Percentiles rank a stretch among this genome's conserved stretches.
These are phyloP conservation scores for Notiomystis cincta DNA, from an alignment of 2,113 vertebrate genomes.

Conservation along the genomic window DNA sequence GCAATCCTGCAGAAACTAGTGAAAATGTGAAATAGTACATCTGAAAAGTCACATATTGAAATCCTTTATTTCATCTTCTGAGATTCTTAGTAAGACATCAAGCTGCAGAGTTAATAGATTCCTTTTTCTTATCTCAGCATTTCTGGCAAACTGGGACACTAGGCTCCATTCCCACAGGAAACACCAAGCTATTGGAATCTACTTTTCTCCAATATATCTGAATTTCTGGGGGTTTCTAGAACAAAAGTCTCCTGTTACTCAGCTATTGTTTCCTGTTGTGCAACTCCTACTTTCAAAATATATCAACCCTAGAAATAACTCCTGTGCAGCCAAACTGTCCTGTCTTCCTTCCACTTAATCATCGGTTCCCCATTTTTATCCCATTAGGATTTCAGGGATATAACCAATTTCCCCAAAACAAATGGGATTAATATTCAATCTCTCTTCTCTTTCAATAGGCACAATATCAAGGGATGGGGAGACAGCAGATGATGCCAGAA, in stretches of 20 bases:
- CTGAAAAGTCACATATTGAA: not conserved
- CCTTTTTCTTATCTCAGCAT: not conserved
- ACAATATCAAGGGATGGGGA: not conserved
- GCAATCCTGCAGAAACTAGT: not conserved
- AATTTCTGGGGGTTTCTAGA: not conserved
- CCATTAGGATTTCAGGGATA: not conserved
- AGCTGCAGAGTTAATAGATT: not conserved
- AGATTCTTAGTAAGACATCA: not conserved
- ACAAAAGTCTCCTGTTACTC: not conserved
- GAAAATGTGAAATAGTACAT: not conserved
- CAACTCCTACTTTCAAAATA: not conserved
- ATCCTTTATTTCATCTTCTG: not conserved
- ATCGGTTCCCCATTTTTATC: not conserved
- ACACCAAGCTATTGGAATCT: not conserved
- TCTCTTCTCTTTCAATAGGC: not conserved
- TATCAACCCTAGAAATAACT: not conserved
- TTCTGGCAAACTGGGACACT: not conserved
- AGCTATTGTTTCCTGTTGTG: not conserved
- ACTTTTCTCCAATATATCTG: not conserved
- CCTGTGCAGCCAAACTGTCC: not conserved
- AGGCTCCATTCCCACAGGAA: not conserved
- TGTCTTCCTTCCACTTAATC: not conserved
- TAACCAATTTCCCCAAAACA: not conserved
- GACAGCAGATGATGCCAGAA: not conserved
- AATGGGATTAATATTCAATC: not conserved